Evolutionary conservation across 2,797 vertebrate genomes (phyloP).

Genomic region (Crocidura indochinensis): DNA sequence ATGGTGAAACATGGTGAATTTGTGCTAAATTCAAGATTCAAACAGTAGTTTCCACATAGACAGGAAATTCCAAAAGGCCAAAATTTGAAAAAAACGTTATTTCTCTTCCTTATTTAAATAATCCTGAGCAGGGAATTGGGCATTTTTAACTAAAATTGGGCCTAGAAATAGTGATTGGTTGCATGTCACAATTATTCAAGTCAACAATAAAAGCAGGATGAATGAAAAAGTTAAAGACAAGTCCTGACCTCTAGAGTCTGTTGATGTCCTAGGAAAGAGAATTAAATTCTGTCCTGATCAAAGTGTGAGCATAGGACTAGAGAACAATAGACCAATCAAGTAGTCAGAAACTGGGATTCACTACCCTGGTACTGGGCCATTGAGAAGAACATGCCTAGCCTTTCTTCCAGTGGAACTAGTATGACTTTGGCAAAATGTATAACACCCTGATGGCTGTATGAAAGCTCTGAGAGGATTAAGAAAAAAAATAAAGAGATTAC

Average conservation of each 20-base stretch:
- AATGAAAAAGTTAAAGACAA: background rate
- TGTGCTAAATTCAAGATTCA: conserved; percentile 15
- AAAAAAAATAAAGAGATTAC: background rate
- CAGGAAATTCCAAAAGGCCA: background rate
- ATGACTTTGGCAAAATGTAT: background rate
- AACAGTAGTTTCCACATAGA: background rate
- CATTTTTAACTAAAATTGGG: background rate
- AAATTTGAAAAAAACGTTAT: background rate
- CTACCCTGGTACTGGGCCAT: background rate
- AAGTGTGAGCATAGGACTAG: background rate
- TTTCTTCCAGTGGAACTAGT: background rate
- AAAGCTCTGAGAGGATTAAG: background rate
- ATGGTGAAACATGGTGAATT: background rate
- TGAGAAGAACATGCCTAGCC: background rate
- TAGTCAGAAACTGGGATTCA: background rate
- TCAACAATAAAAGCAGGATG: background rate
- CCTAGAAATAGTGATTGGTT: background rate
- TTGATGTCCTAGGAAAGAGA: background rate
- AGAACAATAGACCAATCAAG: conserved; percentile 20
- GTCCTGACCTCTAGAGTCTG: background rate
- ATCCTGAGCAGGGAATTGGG: background rate
- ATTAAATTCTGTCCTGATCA: background rate
- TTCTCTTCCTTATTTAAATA: background rate
- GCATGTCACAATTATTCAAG: background rate
- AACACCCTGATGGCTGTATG: background rate